Evolutionary conservation across 2,888 invertebrate genomes (phyloP), one percentile per base, ranked within the genome.

Genomic region (Aphidoletes aphidimyza): DNA sequence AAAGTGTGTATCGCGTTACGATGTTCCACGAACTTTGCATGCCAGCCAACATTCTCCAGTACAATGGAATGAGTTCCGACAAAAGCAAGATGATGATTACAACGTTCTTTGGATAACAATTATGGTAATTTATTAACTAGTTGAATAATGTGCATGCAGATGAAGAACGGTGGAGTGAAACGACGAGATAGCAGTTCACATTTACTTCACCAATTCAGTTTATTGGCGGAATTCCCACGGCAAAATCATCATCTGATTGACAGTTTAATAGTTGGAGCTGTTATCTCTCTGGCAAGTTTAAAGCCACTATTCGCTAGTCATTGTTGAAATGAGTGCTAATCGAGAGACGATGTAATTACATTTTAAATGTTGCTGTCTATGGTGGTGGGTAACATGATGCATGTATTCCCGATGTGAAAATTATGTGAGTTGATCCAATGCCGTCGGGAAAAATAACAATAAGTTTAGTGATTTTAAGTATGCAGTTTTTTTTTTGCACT

Each of bases 61-160:
- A 3, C 47, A 78, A 36, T 36, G 78, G 34, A 14, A 37, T 37
- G 36, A 22, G 37, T n/a, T 8, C 17, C 11, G 81, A 37, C 37
- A 81, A 81, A 81, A 37, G 36, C 37, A 81, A 81, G 37, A 81
- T 81, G 81, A 81, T 81, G n/a, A 81, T 37, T 81, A 81, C 37
- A 22, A 37, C 81, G 36, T 81, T 81, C 81, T 81, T 81, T 81
- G 81, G 81, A 37, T 37, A 81, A 81, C 81, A 81, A 81, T 81
- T 81, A 81, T 81, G 81, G 81, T 81, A 81, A 81, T 81, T 37
- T 81, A 81, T 81, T 81, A 81, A 81, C 81, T 81, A 81, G 81
- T 81, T 81, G 81, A 81, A 81, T 81, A 81, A 81, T 81, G 22
- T 37, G 81, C n/a, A 81, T 37, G 81, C 81, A 37, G 6, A 42